Conservation (phyloP, 2,888 invertebrate species). For the Caenorhabditis angaria region DNA sequence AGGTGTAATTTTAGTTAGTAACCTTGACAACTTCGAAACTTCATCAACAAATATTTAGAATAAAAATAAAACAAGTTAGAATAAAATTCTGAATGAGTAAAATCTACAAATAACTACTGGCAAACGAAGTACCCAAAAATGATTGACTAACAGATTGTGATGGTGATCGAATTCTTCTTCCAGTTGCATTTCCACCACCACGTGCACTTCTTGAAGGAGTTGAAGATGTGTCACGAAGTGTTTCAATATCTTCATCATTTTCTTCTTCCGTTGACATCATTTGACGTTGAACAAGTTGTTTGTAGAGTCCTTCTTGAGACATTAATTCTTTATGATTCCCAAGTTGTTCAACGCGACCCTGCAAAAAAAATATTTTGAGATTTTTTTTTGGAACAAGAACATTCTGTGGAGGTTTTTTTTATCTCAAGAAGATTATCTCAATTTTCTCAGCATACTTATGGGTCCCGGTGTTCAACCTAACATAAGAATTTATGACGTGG, state of each 20-base stretch:
- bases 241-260: conserved; percentile 25
- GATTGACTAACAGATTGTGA: conserved; percentile 60
- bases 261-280: conserved; percentile 60
- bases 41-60: neutral
- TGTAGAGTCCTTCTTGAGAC: conserved; percentile 71
- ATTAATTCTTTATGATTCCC: conserved; percentile 70
- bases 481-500: too few species aligned
- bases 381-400: conserved; percentile 12
- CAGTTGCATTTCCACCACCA: conserved; percentile 20
- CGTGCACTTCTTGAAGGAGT: conserved; percentile 5
- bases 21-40: too few species aligned
- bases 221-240: conserved; percentile 15
- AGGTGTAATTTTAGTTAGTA: too few species aligned
- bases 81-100: neutral
- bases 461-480: too few species aligned
- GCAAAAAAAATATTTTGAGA: conserved; percentile 13
- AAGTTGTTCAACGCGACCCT: conserved; percentile 69
- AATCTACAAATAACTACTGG: conserved; percentile 62
- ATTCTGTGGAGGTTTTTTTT: too few species aligned
- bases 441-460: too few species aligned
- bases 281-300: conserved; percentile 71
- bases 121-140: conserved; percentile 68
- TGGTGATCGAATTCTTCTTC: conserved; percentile 49
- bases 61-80: neutral
- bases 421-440: too few species aligned